Evolutionary conservation across 2,113 vertebrate species (phyloP), one percentile per base, ranked within the genome.

Genomic region (Dasyurus viverrinus): DNA sequence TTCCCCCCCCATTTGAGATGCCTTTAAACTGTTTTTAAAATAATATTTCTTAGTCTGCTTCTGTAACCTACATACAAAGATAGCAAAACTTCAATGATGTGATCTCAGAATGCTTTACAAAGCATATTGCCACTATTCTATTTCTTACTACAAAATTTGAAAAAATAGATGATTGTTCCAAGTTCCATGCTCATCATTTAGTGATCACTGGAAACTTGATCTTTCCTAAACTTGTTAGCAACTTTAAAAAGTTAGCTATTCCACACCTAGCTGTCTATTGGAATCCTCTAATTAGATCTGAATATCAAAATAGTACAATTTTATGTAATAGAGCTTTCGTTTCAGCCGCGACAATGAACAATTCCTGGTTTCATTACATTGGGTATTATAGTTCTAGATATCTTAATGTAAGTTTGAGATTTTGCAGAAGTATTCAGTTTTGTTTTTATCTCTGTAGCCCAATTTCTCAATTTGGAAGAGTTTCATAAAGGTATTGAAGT

Each of bases 361-460:
- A 84, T 96, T 97, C 68, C 57, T 95, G n/a, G 14, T 9, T 92
- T 54, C 42, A 57, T 96, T 24, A 92, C 91, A 8, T 95, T 95
- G 46, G 91, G 53, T 96, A 53, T 90, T 94, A n/a, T 23, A 94
- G 47, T 96, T 97, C 0, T 24, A 94, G 23, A 60, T 95, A 93
- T 93, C 57, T 42, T 68, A 14, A 68, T n/a, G 48, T 16, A 0
- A 57, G 50, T 60, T 92, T 54, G 93, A 94, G 52, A 90, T 36
- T 54, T 94, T 36, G 42, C 14, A 55, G 52, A 47, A 27, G 93
- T 95, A 89, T 42, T 95, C 93, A 93, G 91, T 93, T 90, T 76
- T 76, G 16, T 76, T 76, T 76, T 76, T 36, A 76, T 95, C 8
- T 91, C 50, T 76, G 30, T 50, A 52, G 94, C 16, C 94, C 42